Evolutionary conservation across 2,888 invertebrate species (phyloP), one percentile per base, ranked within the genome.

Genomic region (Aporophyla nigra): DNA sequence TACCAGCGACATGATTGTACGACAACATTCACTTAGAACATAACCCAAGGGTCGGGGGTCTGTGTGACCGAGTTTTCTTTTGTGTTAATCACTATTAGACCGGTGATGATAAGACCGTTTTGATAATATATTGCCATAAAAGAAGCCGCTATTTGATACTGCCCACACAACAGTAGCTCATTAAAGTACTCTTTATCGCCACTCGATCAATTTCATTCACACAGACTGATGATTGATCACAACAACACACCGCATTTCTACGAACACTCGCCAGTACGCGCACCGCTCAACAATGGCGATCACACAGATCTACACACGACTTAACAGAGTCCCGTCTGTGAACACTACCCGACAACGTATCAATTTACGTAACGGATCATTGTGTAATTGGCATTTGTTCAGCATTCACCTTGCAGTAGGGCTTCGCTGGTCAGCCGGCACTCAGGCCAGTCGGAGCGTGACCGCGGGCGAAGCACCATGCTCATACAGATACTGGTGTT

Each of bases 401-500:
- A 83, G 83, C 82, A 87, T 83, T 91, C 88, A 91, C 91, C 92
- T 93, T 92, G 89, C 78, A 46, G 85, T 87, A 86, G 46, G 92
- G 92, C 92, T 92, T 92, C 92, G 56, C 78, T 67, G 71, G 59
- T 24, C 65, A 66, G 21, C 51, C n/a, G 78, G 10, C 40, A 24
- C 46, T n/a, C n/a, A 86, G 83, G 87, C 79, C 91, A 91, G 92
- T 92, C 86, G 81, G 62, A 49, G 46, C 76, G 74, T 70, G 84
- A 74, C 81, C 76, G 71, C 76, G 74, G 65, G 82, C 71, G 71
- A 21, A 79, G 74, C 91, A 94, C 87, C 91, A 97, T 97, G 97
- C 92, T 97, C 91, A 95, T 97, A 21, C 97, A 97, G 85, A 96
- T 97, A 63, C 92, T 97, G 27, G 96, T 97, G 66, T 96, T 97